Percentiles rank a stretch among this genome's conserved stretches.
Conservation (phyloP, 2,113 vertebrate species). For the Corythaixoides concolor region DNA sequence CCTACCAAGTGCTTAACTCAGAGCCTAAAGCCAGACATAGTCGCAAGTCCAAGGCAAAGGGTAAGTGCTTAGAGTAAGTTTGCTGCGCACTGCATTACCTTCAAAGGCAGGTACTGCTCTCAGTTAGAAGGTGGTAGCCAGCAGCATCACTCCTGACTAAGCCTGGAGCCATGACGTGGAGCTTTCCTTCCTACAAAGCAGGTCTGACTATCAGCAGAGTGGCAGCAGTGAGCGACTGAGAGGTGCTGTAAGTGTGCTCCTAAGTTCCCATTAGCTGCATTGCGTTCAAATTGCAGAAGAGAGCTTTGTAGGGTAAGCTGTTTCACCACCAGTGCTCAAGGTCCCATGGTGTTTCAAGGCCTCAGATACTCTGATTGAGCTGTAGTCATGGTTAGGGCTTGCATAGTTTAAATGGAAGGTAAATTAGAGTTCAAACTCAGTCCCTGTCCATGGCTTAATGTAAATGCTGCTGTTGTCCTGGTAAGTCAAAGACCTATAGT, state of each 20-base stretch:
- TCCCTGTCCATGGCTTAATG: neutral
- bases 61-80: neutral
- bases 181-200: neutral
- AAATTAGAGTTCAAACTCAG: neutral
- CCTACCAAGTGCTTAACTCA: neutral
- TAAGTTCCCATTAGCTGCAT: neutral
- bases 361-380: neutral
- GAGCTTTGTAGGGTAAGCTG: neutral
- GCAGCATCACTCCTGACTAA: neutral
- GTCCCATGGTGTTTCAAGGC: neutral
- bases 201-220: neutral
- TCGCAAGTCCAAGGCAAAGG: neutral
- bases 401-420: neutral
- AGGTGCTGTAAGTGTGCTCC: accelerated
- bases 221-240: neutral
- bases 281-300: neutral
- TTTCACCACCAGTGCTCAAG: neutral
- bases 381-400: neutral
- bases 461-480: neutral
- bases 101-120: neutral
- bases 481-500: neutral
- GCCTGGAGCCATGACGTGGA: accelerated
- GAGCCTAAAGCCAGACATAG: neutral
- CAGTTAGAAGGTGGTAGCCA: neutral
- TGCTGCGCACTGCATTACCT: neutral